Evolutionary conservation across 2,797 vertebrate species (phyloP), one percentile per base, ranked within the genome.

Genomic region (Myoxocephalus aenaeus): DNA sequence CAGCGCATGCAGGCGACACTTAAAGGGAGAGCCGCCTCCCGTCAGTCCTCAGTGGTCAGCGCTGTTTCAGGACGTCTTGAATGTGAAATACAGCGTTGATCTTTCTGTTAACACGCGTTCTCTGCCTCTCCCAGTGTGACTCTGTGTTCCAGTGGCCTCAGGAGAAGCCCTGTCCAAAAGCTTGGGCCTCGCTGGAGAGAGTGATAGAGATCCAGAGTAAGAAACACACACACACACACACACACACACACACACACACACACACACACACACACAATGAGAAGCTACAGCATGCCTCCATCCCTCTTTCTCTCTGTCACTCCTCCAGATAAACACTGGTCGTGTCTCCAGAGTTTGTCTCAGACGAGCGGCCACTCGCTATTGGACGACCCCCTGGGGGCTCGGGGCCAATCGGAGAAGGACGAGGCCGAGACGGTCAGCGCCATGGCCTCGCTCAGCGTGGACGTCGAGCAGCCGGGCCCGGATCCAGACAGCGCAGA

Each of bases 161-260:
- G 96, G 74, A 97, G 88, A 96, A 97, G 86, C 97, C 98, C 0
- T 99, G 96, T 70, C 92, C 94, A 0, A 99, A 98, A 25, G 98
- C 97, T 0, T 94, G 96, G 69, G 91, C 96, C 75, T 97, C 98
- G 0, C 89, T 99, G 85, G 97, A 99, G 91, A 96, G 96, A 86
- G 97, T 99, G 79, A 97, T 98, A 36, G 96, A 97, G 93, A 99
- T 99, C 91, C 98, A 99, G 95, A 96, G 97, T 98, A 86, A 95
- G 96, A 88, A 8, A 22, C 27, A 18, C 51, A 18, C 56, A 57
- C 69, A 44, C 46, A 32, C 42, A 58, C 22, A 59, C 48, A 38
- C 50, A 75, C 53, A 59, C 61, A 65, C 27, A 63, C 18, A 73
- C 59, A 32, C 34, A 20, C 7, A 73, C 46, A n/a, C n/a, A n/a